phyloP scores from a whole-genome alignment of 2,113 vertebrate genomes.

The Oostethus manadensis region DNA sequence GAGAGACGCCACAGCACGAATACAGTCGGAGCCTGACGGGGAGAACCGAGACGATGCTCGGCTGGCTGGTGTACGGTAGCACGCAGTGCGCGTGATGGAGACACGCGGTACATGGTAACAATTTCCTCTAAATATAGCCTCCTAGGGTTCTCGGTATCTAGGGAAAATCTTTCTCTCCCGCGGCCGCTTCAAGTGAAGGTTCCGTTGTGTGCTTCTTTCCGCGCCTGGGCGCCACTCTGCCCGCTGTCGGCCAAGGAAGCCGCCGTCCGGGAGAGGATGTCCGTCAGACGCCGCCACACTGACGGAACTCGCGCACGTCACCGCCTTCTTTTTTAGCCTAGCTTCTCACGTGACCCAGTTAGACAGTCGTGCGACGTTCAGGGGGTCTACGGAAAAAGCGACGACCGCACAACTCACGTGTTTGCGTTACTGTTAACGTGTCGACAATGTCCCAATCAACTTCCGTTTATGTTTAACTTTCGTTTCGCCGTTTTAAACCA shows the following conservation, averaged over 20 bases:
- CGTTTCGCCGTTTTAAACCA: too few species aligned
- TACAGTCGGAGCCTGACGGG: background rate
- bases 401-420: too few species aligned
- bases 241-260: constrained; percentile 33
- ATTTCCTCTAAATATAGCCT: constrained; percentile 5
- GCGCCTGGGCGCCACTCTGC: background rate
- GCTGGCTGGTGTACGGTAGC: background rate
- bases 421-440: background rate
- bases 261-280: constrained; percentile 28
- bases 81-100: background rate
- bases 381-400: constrained; percentile 5
- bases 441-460: too few species aligned
- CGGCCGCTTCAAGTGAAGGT: background rate
- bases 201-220: background rate
- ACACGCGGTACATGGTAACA: constrained; percentile 3
- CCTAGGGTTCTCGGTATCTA: background rate
- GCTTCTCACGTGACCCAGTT: constrained; percentile 67
- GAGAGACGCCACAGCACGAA: constrained; percentile 3
- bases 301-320: constrained; percentile 67
- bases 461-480: too few species aligned
- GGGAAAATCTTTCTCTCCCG: constrained; percentile 18
- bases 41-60: constrained; percentile 13
- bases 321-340: constrained; percentile 61
- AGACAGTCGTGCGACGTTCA: constrained; percentile 42
- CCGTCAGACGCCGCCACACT: constrained; percentile 57